A percentile compares a stretch with the other conserved stretches of the same genome.
Evolutionary conservation across 2,888 invertebrate genomes (phyloP).

Genomic region (Clistopyga incitator): DNA sequence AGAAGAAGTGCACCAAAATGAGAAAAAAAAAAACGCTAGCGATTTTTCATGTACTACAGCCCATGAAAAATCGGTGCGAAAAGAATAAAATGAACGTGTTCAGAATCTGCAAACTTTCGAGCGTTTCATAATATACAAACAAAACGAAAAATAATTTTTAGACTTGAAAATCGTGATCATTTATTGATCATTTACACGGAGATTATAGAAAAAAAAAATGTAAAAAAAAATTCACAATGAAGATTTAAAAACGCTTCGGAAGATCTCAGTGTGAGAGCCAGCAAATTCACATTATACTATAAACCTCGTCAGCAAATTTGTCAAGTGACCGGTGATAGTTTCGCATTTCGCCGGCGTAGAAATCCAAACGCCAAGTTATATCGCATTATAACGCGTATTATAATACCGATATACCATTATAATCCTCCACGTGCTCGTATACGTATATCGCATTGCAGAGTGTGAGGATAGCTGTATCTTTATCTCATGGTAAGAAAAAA

Average conservation of each 20-base stretch:
- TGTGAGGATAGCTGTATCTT: neutral
- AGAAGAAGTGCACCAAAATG: neutral
- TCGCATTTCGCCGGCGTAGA: constrained; percentile 63
- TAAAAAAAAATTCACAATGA: neutral
- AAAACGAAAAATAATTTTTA: no score
- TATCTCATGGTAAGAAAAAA: constrained; percentile 1
- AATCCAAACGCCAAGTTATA: constrained; percentile 22
- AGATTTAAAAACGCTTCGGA: constrained; percentile 36
- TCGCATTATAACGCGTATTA: constrained; percentile 48
- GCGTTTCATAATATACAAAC: neutral
- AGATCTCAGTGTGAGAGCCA: constrained; percentile 1
- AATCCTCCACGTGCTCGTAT: neutral
- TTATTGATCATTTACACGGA: neutral
- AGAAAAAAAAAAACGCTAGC: neutral
- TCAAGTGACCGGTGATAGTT: constrained; percentile 55
- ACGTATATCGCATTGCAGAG: constrained; percentile 1
- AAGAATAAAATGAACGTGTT: neutral
- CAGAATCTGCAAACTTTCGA: neutral
- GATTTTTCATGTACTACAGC: constrained; percentile 8
- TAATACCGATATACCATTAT: constrained; percentile 1
- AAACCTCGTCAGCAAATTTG: constrained; percentile 47
- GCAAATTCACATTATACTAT: neutral
- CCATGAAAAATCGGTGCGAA: constrained; percentile 20
- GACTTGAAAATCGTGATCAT: no score
- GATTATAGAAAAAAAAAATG: no score